Evolutionary conservation across 2,888 invertebrate species (phyloP), one percentile per base, ranked within the genome.

Genomic region (Synanthedon vespiformis): DNA sequence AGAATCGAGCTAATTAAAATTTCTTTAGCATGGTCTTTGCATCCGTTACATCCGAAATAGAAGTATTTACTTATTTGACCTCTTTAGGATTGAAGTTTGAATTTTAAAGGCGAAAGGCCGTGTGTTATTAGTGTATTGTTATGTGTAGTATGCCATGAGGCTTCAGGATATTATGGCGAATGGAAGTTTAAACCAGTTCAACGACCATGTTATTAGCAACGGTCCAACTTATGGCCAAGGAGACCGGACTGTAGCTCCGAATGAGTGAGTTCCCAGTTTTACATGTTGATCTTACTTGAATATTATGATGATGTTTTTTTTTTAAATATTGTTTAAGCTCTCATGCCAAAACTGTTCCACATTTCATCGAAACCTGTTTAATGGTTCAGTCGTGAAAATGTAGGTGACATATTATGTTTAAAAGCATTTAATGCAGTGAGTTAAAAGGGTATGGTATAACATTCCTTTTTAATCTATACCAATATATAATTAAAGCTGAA

Each of bases 241-340:
- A 41, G 86, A 86, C 61, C 74, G 86, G 70, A 83, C 86, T 2
- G 83, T 86, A 50, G 85, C 86, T 40, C 86, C 86, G 49, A 87
- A 86, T 59, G 86, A 84, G 86, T 86, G 69, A 87, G 86, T 84
- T 70, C n/a, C 11, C 44, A 12, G 2, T 44, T n/a, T 41, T 41
- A 41, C 12, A 41, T 41, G 27, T n/a, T 49, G 2, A 40, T 22
- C 13, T 48, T 44, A 13, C 44, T 44, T 13, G 12, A n/a, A n/a
- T 14, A 16, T 2, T 40, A 16, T 22, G 5, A 5, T 22, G n/a
- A 10, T 10, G 10, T 10, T 34, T 40, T 34, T 47, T 14, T 16
- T 47, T 13, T 51, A 27, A n/a, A 51, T 44, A 12, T 12, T 12
- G 8, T 34, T 34, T 34, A 34, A 34, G 8, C 34, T 34, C 34